Percentiles rank a stretch among this genome's conserved stretches.
Conservation (phyloP, 1,140 invertebrate species). For the Periplaneta americana region DNA sequence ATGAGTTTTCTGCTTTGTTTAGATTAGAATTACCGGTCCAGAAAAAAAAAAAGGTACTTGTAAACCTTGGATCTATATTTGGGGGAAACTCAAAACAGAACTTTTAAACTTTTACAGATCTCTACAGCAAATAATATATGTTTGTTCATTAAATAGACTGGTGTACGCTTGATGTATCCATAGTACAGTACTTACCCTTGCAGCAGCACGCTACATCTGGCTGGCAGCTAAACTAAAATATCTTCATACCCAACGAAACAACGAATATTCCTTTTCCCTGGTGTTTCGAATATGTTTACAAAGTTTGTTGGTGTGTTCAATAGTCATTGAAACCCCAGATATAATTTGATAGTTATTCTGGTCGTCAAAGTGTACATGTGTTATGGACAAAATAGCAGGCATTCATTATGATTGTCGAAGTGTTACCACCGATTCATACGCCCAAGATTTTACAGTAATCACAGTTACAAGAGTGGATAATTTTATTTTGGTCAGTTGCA, state of each 20-base stretch:
- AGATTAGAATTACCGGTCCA: not conserved
- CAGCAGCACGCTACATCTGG: not conserved
- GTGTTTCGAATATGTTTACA: not conserved
- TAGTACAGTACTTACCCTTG: not conserved
- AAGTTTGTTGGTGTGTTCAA: not conserved
- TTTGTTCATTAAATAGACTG: not conserved
- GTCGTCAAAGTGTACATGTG: not conserved
- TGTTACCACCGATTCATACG: not conserved
- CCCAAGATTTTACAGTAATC: not conserved
- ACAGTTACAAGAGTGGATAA: not conserved
- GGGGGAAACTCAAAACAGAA: not conserved
- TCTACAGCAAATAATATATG: not conserved
- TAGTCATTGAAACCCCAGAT: not conserved
- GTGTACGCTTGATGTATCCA: not conserved
- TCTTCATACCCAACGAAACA: not conserved
- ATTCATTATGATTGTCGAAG: not conserved
- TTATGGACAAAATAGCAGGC: too few relatives aligned
- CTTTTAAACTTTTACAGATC: not conserved
- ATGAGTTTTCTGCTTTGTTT: slow-evolving; percentile 7
- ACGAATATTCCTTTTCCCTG: not conserved
- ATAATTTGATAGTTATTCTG: not conserved
- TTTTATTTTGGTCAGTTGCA: not conserved
- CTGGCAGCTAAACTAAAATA: not conserved
- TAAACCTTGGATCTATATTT: not conserved
- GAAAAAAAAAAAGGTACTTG: too few relatives aligned